Evolutionary conservation across 1,140 invertebrate genomes (phyloP).

Genomic region (Coboldia fuscipes): DNA sequence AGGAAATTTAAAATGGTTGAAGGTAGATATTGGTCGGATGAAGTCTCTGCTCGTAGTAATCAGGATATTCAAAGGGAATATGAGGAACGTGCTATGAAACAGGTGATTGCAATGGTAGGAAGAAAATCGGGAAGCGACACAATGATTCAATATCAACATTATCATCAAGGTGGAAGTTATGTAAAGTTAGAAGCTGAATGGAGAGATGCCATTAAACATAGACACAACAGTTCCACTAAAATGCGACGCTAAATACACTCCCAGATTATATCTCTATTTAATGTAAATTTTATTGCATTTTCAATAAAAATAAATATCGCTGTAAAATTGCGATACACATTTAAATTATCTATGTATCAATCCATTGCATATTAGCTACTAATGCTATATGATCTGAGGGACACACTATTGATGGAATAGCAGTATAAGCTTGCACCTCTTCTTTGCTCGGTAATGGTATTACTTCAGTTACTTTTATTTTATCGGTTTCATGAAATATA

Average conservation of each 20-base stretch:
- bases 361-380: slow-evolving; percentile 47
- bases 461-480: slow-evolving; percentile 38
- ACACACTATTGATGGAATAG: slow-evolving; percentile 66
- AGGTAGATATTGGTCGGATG: slow-evolving; percentile 42
- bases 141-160: slow-evolving; percentile 7
- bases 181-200: slow-evolving; percentile 47
- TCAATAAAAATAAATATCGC: no score
- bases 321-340: no score
- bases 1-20: no score
- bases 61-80: slow-evolving; percentile 64
- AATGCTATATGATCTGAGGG: slow-evolving; percentile 86
- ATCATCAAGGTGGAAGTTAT: slow-evolving; percentile 38
- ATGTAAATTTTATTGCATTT: no score
- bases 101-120: slow-evolving; percentile 39
- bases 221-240: no score
- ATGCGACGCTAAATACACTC: no score
- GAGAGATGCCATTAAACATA: slow-evolving; percentile 29
- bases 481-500: slow-evolving; percentile 58
- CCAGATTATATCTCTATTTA: no score
- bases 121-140: slow-evolving; percentile 17
- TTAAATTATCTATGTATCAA: no score
- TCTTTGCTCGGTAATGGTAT: slow-evolving; percentile 59
- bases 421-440: slow-evolving; percentile 42
- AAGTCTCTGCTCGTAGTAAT: slow-evolving; percentile 53
- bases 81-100: slow-evolving; percentile 47